A percentile compares a stretch with the other conserved stretches of the same genome.
Evolutionary conservation across 2,888 invertebrate species (phyloP).

Genomic region (Panopea generosa): DNA sequence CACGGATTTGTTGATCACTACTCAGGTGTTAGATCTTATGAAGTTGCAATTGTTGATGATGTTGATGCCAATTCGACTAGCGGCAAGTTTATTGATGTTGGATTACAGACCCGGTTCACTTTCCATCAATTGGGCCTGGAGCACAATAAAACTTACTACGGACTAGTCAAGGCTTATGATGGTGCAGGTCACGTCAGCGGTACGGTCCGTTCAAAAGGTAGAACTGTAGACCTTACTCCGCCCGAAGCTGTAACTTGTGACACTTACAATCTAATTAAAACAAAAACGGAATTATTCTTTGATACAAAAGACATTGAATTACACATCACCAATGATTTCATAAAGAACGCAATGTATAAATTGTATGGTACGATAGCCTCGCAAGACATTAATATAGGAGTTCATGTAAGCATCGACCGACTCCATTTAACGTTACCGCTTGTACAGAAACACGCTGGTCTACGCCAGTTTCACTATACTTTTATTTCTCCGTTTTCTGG

Average conservation of each 20-base stretch:
- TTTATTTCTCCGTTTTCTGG: slow-evolving; percentile 20
- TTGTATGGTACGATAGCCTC: not conserved
- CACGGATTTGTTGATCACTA: slow-evolving; percentile 54
- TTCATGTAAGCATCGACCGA: slow-evolving; percentile 5
- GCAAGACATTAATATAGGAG: not conserved
- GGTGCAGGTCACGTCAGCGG: slow-evolving; percentile 49
- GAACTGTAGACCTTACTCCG: slow-evolving; percentile 52
- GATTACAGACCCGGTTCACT: slow-evolving; percentile 13
- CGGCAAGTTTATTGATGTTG: slow-evolving; percentile 11
- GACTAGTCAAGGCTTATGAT: slow-evolving; percentile 59
- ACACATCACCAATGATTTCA: slow-evolving; percentile 8
- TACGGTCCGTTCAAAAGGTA: slow-evolving; percentile 22
- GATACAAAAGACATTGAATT: not conserved
- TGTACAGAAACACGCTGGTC: slow-evolving; percentile 13
- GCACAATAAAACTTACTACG: slow-evolving; percentile 44
- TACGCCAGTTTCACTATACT: slow-evolving; percentile 14
- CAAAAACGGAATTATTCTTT: not conserved
- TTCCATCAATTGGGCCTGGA: slow-evolving; percentile 35
- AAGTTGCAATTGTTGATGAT: slow-evolving; percentile 33
- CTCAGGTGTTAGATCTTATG: slow-evolving; percentile 51
- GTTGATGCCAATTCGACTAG: not conserved
- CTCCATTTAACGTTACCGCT: slow-evolving; percentile 8
- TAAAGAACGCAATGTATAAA: slow-evolving; percentile 9
- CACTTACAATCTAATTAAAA: slow-evolving; percentile 3
- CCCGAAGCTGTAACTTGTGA: slow-evolving; percentile 47